Evolutionary conservation across 2,888 invertebrate species (phyloP).

Genomic region (Sesamia inferens): DNA sequence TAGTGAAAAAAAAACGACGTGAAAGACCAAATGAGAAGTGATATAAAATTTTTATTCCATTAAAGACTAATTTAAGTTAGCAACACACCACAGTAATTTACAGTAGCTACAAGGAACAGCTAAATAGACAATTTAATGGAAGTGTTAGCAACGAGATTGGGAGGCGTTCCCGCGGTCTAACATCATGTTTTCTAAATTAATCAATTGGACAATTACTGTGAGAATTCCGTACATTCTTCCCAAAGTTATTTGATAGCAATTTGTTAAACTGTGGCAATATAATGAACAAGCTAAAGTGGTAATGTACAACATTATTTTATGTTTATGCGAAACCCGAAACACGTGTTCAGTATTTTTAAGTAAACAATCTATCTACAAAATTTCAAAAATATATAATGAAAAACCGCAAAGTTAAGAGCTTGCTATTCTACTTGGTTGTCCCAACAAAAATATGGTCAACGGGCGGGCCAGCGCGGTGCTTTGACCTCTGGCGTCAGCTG

Average conservation of each 20-base stretch:
- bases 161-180: constrained; percentile 41
- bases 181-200: constrained; percentile 37
- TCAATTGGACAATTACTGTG: constrained; percentile 39
- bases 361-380: no score
- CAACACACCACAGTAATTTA: constrained; percentile 17
- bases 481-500: no score
- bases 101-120: constrained; percentile 10
- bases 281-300: not conserved
- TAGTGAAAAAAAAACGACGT: no score
- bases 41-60: not conserved
- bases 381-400: no score
- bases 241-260: not conserved
- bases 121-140: constrained; percentile 40
- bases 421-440: no score
- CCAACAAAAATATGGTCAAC: no score
- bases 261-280: not conserved
- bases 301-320: not conserved
- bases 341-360: no score
- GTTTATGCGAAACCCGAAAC: no score
- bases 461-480: no score
- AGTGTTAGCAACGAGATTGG: constrained; percentile 36
- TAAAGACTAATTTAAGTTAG: not conserved
- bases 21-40: not conserved
- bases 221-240: constrained; percentile 22
- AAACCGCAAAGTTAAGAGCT: no score